Conservation (phyloP, 1,140 invertebrate genomes). For the Psilanteris sp. region DNA sequence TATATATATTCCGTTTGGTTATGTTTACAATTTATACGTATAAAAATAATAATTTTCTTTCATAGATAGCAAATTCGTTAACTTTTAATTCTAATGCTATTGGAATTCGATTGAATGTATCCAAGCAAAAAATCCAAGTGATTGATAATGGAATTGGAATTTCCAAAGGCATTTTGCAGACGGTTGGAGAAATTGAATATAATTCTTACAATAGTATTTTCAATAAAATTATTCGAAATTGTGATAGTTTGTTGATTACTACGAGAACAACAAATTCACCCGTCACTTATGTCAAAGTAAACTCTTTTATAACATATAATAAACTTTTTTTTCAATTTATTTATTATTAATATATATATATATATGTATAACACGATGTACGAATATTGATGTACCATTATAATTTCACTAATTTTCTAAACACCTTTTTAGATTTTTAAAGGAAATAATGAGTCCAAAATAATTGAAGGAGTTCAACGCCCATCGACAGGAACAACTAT, state of each 20-base stretch:
- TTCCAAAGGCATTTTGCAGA: conserved; percentile 27
- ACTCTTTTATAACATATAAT: no score
- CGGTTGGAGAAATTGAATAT: conserved; percentile 45
- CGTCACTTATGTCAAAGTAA: conserved; percentile 31
- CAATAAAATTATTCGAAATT: conserved; percentile 33
- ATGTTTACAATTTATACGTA: no score
- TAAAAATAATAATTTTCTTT: conserved; percentile 11
- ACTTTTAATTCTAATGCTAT: conserved; percentile 61
- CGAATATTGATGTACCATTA: no score
- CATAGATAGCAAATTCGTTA: conserved; percentile 67
- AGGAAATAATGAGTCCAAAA: conserved; percentile 2
- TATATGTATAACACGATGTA: no score
- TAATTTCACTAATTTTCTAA: no score
- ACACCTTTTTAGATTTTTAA: conserved; percentile 42
- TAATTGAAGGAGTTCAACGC: conserved; percentile 55
- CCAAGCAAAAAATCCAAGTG: conserved; percentile 66
- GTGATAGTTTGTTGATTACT: conserved; percentile 60
- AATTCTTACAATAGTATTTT: background rate
- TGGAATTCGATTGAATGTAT: conserved; percentile 65
- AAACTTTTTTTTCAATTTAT: no score
- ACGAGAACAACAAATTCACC: conserved; percentile 46
- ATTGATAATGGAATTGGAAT: conserved; percentile 73
- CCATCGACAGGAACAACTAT: conserved; percentile 70
- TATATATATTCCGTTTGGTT: no score
- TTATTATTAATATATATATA: no score